Conservation (phyloP, 2,888 invertebrate genomes). For the Tyria jacobaeae region DNA sequence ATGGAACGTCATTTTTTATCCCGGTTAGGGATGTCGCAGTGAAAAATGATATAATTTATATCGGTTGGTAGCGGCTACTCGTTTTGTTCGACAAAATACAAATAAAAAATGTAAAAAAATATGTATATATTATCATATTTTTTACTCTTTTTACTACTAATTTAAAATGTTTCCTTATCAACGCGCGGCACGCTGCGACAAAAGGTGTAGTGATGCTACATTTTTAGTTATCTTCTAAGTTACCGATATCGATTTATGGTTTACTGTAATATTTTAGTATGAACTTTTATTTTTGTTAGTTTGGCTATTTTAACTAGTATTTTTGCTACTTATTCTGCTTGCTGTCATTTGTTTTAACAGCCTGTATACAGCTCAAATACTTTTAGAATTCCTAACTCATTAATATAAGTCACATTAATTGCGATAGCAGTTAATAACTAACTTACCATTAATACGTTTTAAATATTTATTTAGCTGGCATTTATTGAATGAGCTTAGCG, state of each 20-base stretch:
- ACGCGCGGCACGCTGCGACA: slow-evolving; percentile 82
- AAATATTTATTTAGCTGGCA: background rate
- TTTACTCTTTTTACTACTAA: slow-evolving; percentile 80
- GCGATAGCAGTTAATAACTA: background rate
- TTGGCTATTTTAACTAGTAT: no score
- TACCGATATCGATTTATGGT: slow-evolving; percentile 49
- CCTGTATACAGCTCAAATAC: background rate
- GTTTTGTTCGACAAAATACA: slow-evolving; percentile 85
- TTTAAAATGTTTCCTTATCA: slow-evolving; percentile 87
- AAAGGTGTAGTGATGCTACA: slow-evolving; percentile 70
- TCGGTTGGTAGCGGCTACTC: slow-evolving; percentile 84
- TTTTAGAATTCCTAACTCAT: background rate
- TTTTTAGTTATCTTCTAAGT: slow-evolving; percentile 20
- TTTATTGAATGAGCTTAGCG: background rate
- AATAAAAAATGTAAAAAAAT: slow-evolving; percentile 79
- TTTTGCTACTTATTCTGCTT: no score
- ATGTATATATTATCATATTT: slow-evolving; percentile 72
- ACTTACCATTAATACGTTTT: background rate
- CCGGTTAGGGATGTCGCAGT: slow-evolving; percentile 84
- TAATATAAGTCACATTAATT: background rate
- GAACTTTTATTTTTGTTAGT: background rate
- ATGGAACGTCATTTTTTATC: slow-evolving; percentile 85
- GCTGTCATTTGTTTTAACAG: background rate
- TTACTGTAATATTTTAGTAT: background rate
- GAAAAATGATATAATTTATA: slow-evolving; percentile 87